phyloP scores from a whole-genome alignment of 2,797 vertebrate species.

The Carapus acus region DNA sequence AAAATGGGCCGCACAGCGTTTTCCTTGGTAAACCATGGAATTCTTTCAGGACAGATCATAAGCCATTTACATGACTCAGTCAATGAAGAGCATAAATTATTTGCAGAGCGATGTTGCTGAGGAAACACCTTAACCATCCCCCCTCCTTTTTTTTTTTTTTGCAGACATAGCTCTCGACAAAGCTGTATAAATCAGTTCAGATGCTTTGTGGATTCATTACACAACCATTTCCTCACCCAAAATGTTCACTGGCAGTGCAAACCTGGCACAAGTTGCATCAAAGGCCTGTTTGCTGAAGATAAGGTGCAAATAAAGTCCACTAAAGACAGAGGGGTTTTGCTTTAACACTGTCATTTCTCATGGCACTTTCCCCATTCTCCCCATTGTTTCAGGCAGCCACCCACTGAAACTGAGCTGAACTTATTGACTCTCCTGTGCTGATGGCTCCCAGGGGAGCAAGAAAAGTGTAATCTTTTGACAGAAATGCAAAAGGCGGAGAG shows the following conservation, averaged over 20 bases:
- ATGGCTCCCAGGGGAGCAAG: slow-evolving; percentile 60
- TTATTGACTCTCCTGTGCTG: slow-evolving; percentile 56
- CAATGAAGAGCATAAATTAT: no score
- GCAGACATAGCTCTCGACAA: slow-evolving; percentile 1
- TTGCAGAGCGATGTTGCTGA: background rate
- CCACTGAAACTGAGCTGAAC: slow-evolving; percentile 50
- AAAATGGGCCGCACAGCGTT: no score
- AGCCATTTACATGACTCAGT: no score
- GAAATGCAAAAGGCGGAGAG: slow-evolving; percentile 40
- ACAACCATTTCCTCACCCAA: slow-evolving; percentile 36
- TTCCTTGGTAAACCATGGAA: no score
- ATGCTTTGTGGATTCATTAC: slow-evolving; percentile 21
- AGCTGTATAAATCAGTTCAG: slow-evolving; percentile 12
- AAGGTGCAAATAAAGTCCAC: slow-evolving; percentile 46
- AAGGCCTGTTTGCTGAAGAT: slow-evolving; percentile 59
- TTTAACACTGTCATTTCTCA: slow-evolving; percentile 64
- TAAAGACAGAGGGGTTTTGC: slow-evolving; percentile 44
- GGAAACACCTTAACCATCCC: background rate
- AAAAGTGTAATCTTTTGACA: slow-evolving; percentile 53
- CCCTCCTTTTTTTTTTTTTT: no score
- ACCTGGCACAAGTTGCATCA: slow-evolving; percentile 41
- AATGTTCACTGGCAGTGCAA: slow-evolving; percentile 49
- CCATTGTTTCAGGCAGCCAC: slow-evolving; percentile 37
- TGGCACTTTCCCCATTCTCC: slow-evolving; percentile 51
- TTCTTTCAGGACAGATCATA: no score